phyloP scores from a whole-genome alignment of 2,797 vertebrate species.

The Mormyrops boulengeri region DNA sequence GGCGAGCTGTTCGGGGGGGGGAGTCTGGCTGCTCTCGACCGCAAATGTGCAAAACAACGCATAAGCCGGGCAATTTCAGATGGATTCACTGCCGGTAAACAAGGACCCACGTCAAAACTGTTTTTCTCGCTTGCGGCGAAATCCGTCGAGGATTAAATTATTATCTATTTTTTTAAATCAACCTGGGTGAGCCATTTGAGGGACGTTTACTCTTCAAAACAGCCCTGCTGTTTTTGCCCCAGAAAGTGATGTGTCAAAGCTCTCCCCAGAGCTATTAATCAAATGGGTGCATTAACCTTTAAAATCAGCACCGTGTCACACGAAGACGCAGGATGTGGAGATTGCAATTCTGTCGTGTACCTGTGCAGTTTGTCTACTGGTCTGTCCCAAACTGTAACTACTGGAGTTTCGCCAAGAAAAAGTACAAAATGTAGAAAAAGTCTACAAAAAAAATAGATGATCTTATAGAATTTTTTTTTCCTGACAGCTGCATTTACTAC shows the following conservation, averaged over 20 bases:
- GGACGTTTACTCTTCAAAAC: constrained; percentile 19
- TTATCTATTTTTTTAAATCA: constrained; percentile 14
- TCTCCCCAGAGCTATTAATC: constrained; percentile 26
- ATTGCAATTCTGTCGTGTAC: neutral
- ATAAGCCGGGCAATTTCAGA: neutral
- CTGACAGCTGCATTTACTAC: neutral
- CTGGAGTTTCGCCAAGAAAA: neutral
- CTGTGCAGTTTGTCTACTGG: neutral
- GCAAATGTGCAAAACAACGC: neutral
- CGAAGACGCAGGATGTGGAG: neutral
- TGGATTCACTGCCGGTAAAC: neutral
- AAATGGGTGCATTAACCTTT: constrained; percentile 32
- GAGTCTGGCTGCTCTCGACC: neutral
- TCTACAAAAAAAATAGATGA: neutral
- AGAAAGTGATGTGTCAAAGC: constrained; percentile 25
- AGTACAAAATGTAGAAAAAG: neutral
- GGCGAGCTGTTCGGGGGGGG: neutral
- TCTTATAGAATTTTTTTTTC: neutral
- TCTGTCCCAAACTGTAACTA: neutral
- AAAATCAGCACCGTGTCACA: constrained; percentile 3
- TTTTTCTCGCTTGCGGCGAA: constrained; percentile 2
- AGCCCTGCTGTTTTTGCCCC: constrained; percentile 24
- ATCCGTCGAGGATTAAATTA: constrained; percentile 15
- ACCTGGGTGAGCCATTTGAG: neutral
- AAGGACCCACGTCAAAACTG: neutral